phyloP scores from a whole-genome alignment of 2,888 invertebrate genomes.

The Hedychridium roseum region DNA sequence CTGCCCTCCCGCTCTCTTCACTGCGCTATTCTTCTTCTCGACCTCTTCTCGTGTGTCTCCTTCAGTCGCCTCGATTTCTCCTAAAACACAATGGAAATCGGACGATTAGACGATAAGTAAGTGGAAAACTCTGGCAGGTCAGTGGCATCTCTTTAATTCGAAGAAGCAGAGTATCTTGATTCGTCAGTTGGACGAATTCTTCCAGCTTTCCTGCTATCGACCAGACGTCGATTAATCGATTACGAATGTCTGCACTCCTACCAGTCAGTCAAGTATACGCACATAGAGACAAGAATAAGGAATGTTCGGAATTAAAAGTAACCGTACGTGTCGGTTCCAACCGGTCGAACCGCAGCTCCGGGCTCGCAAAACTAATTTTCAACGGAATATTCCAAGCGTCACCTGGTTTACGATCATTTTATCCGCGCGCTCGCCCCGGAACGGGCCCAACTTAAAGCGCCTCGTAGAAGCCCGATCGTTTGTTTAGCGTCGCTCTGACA shows the following conservation, averaged over 20 bases:
- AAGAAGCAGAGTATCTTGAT: no score
- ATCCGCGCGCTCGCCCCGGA: conserved; percentile 5
- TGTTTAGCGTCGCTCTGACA: conserved; percentile 11
- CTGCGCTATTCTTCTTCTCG: neutral
- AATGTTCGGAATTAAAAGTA: neutral
- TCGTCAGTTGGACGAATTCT: no score
- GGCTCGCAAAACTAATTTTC: neutral
- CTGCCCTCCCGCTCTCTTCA: conserved; percentile 9
- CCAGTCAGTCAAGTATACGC: neutral
- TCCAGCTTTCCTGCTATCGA: no score
- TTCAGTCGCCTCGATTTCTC: conserved; percentile 19
- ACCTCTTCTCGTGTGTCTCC: no score
- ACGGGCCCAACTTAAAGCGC: neutral
- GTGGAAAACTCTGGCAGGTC: no score
- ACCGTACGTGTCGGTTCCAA: conserved; percentile 3
- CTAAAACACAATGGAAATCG: no score
- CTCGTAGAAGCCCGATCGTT: conserved; percentile 7
- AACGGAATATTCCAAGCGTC: conserved; percentile 5
- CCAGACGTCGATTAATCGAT: no score
- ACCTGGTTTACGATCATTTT: conserved; percentile 18
- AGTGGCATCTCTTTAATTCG: no score
- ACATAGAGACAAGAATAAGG: neutral
- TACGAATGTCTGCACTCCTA: no score
- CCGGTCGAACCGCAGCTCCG: conserved; percentile 1
- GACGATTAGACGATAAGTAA: no score